Evolutionary conservation across 2,888 invertebrate species (phyloP).

Genomic region (Pollenia amentaria): DNA sequence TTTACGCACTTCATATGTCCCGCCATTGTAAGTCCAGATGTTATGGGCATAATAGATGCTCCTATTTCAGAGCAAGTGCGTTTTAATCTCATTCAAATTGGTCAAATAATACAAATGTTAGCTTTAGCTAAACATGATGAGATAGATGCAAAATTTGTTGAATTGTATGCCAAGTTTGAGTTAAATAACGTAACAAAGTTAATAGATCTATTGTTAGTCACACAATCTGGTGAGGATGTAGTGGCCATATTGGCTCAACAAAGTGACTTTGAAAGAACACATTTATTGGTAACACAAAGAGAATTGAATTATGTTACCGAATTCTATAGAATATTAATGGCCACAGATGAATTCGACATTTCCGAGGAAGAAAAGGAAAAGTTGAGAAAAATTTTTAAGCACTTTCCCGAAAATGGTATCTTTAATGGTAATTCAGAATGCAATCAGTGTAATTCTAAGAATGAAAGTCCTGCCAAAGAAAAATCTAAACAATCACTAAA

Average conservation of each 20-base stretch:
- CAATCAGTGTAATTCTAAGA: slow-evolving; percentile 8
- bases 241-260: slow-evolving; percentile 84
- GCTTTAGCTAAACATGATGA: slow-evolving; percentile 94
- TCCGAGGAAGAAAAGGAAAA: slow-evolving; percentile 84
- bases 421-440: slow-evolving; percentile 54
- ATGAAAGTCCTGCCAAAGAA: slow-evolving; percentile 75
- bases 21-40: slow-evolving; percentile 97
- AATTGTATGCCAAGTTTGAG: slow-evolving; percentile 92
- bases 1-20: slow-evolving; percentile 98
- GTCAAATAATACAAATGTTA: slow-evolving; percentile 96
- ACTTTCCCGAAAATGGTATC: slow-evolving; percentile 82
- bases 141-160: slow-evolving; percentile 89
- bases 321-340: slow-evolving; percentile 85
- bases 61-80: slow-evolving; percentile 95
- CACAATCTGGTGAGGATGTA: slow-evolving; percentile 84
- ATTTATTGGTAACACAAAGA: slow-evolving; percentile 88
- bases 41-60: slow-evolving; percentile 96
- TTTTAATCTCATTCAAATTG: slow-evolving; percentile 95
- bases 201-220: slow-evolving; percentile 87
- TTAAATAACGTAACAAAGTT: slow-evolving; percentile 91
- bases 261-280: slow-evolving; percentile 87
- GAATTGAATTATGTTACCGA: slow-evolving; percentile 88
- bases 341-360: slow-evolving; percentile 81
- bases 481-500: slow-evolving; percentile 80
- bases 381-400: slow-evolving; percentile 84